phyloP scores from a whole-genome alignment of 1,140 invertebrate species.

The Pseudachorutes palmiensis region DNA sequence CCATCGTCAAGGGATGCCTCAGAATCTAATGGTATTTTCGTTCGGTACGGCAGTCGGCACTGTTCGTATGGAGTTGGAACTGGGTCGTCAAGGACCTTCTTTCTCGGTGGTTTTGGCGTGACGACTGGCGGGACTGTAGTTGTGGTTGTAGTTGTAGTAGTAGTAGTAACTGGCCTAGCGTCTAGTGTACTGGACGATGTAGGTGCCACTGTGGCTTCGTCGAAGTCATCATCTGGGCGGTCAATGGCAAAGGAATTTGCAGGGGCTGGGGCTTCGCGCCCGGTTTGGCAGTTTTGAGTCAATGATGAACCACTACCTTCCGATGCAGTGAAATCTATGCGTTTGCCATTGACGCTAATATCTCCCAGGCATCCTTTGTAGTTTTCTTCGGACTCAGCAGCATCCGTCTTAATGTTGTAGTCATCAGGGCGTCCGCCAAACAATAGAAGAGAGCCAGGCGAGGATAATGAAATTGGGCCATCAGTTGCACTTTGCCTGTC shows the following conservation, averaged over 20 bases:
- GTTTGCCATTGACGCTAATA: slow-evolving; percentile 65
- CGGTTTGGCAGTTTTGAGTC: slow-evolving; percentile 40
- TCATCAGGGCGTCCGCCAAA: slow-evolving; percentile 70
- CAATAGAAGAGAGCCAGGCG: slow-evolving; percentile 52
- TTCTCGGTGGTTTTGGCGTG: neutral
- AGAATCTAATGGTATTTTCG: neutral
- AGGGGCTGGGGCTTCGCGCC: slow-evolving; percentile 43
- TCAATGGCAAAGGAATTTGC: neutral
- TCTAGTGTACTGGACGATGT: slow-evolving; percentile 1
- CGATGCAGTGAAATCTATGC: slow-evolving; percentile 71
- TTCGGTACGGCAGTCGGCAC: slow-evolving; percentile 29
- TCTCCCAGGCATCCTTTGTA: slow-evolving; percentile 82
- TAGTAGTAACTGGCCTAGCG: neutral
- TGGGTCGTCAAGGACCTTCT: neutral
- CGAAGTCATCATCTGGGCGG: neutral
- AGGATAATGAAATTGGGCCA: slow-evolving; percentile 53
- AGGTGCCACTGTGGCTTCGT: neutral
- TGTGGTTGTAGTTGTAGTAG: neutral
- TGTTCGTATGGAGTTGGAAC: slow-evolving; percentile 24
- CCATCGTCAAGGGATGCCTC: slow-evolving; percentile 28
- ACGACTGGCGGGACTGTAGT: neutral
- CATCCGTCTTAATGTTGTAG: slow-evolving; percentile 45
- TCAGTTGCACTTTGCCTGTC: slow-evolving; percentile 35
- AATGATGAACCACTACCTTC: slow-evolving; percentile 44
- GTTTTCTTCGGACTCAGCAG: slow-evolving; percentile 44